Percentiles rank a stretch among this genome's conserved stretches.
Conservation (phyloP, 1,140 invertebrate genomes). For the Sycophaga agraensis region DNA sequence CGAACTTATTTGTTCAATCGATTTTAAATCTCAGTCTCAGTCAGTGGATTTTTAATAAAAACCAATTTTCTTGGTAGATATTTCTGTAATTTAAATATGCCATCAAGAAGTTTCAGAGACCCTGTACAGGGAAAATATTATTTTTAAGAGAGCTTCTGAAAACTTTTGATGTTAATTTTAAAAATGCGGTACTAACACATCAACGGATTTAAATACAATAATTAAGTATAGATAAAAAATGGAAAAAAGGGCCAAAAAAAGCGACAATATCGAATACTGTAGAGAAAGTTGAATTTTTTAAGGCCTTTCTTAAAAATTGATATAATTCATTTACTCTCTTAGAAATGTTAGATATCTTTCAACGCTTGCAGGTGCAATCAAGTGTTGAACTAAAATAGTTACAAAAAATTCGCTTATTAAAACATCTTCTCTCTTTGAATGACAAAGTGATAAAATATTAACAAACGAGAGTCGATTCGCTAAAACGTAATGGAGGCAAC, state of each 20-base stretch:
- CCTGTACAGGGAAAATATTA: too few relatives aligned
- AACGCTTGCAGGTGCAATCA: neutral
- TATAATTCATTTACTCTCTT: neutral
- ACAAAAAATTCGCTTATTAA: neutral
- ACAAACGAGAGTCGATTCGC: neutral
- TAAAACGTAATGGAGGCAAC: constrained; percentile 8
- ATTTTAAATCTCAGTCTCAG: too few relatives aligned
- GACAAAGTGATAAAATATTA: constrained; percentile 7
- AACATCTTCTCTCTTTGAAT: neutral
- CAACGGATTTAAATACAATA: neutral
- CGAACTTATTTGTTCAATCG: too few relatives aligned
- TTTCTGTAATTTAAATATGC: too few relatives aligned
- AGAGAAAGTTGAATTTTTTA: constrained; percentile 3
- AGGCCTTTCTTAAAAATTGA: constrained; percentile 6
- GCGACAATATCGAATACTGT: neutral
- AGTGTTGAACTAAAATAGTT: neutral
- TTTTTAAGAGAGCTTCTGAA: neutral
- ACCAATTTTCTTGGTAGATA: too few relatives aligned
- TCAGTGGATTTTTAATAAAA: too few relatives aligned
- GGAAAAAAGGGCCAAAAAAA: neutral
- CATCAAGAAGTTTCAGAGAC: too few relatives aligned
- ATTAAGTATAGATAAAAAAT: neutral
- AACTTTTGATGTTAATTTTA: neutral
- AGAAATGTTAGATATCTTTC: neutral
- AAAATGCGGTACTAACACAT: too few relatives aligned